phyloP scores from a whole-genome alignment of 1,140 invertebrate genomes.

The Drosophila tropicalis region DNA sequence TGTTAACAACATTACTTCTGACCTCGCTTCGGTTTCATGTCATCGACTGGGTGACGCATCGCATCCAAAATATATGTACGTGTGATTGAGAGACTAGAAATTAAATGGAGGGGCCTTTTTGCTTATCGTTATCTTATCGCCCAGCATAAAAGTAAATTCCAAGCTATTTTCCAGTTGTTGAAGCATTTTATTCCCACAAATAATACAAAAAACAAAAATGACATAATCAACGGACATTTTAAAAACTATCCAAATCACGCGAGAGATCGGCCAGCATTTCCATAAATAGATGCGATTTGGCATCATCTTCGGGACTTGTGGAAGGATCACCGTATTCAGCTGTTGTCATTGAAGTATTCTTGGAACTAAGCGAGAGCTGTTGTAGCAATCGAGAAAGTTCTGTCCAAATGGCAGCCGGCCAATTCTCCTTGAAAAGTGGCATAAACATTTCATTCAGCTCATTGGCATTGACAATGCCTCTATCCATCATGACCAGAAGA shows the following conservation, averaged over 20 bases:
- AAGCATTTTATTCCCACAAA: constrained; percentile 18
- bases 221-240: constrained; percentile 43
- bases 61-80: background rate
- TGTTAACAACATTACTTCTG: background rate
- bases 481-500: constrained; percentile 47
- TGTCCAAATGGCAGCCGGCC: constrained; percentile 50
- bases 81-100: background rate
- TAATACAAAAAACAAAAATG: constrained; percentile 25
- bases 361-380: constrained; percentile 40
- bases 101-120: too few species aligned
- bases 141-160: constrained; percentile 23
- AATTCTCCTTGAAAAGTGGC: constrained; percentile 67
- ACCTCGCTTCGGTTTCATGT: background rate
- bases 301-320: constrained; percentile 50
- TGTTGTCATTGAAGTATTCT: background rate
- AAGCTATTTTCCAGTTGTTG: constrained; percentile 35
- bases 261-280: constrained; percentile 78
- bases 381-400: constrained; percentile 63
- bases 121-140: constrained; percentile 48
- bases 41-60: background rate
- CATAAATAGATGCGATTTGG: constrained; percentile 77
- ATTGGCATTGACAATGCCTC: constrained; percentile 46
- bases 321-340: background rate
- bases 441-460: constrained; percentile 66
- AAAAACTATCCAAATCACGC: constrained; percentile 77